A percentile compares a stretch with the other conserved stretches of the same genome.
Evolutionary conservation across 2,113 vertebrate species (phyloP).

Genomic region (Semnornis frantzii): DNA sequence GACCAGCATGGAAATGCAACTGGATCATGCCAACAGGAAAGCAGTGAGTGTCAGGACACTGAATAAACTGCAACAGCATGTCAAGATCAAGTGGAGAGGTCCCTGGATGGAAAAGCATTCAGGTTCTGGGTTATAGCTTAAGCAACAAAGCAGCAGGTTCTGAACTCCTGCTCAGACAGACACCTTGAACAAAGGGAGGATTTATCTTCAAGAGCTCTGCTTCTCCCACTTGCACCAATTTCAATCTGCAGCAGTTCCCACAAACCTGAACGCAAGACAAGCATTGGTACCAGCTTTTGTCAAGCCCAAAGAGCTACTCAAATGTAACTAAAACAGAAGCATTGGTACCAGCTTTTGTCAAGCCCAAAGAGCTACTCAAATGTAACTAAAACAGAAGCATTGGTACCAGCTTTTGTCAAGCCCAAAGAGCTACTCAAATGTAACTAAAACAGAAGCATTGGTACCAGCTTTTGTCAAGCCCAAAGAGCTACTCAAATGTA

Average conservation of each 20-base stretch:
- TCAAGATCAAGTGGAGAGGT: slow-evolving; percentile 62
- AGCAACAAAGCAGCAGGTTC: neutral
- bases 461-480: neutral
- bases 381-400: neutral
- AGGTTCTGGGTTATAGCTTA: neutral
- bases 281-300: neutral
- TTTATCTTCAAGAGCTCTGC: neutral
- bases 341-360: neutral
- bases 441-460: neutral
- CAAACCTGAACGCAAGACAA: neutral
- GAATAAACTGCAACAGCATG: slow-evolving; percentile 76
- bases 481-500: neutral
- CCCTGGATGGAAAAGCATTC: neutral
- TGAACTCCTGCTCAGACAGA: neutral
- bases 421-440: too few relatives aligned
- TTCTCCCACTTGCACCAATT: slow-evolving; percentile 17
- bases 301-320: neutral
- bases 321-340: too few relatives aligned
- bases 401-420: neutral
- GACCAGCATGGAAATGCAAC: slow-evolving; percentile 80
- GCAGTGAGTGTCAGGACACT: slow-evolving; percentile 73
- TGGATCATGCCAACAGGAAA: slow-evolving; percentile 77
- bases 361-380: neutral
- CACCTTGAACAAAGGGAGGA: neutral
- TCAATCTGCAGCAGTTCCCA: neutral